Conservation (phyloP, 2,888 invertebrate genomes). For the Sesamia inferens region DNA sequence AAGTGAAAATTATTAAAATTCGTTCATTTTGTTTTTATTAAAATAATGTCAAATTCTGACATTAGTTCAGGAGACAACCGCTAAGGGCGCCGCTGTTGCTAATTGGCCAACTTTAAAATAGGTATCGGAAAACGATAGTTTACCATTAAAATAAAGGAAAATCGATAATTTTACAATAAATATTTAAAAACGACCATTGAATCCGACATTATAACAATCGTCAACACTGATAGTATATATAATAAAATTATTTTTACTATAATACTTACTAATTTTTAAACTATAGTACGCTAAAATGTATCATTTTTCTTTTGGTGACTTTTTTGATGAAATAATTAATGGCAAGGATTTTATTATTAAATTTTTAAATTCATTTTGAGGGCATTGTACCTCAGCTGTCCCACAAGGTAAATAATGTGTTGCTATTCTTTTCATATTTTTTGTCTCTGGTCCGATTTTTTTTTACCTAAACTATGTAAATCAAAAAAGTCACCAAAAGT, state of each 20-base stretch:
- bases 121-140: not conserved
- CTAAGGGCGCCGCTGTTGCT: slow-evolving; percentile 8
- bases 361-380: not conserved
- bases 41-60: not conserved
- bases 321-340: slow-evolving; percentile 17
- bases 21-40: not conserved
- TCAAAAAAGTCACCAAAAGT: slow-evolving; percentile 36
- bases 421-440: too few species aligned
- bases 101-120: not conserved
- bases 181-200: slow-evolving; percentile 27
- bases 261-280: slow-evolving; percentile 47
- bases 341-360: not conserved
- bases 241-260: slow-evolving; percentile 53
- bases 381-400: not conserved
- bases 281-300: slow-evolving; percentile 47
- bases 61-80: slow-evolving; percentile 7
- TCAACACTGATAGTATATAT: slow-evolving; percentile 54
- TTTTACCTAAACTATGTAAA: not conserved
- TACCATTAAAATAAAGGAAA: slow-evolving; percentile 21
- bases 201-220: slow-evolving; percentile 38
- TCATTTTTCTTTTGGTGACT: slow-evolving; percentile 25
- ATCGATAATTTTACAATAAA: slow-evolving; percentile 29
- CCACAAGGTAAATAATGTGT: not conserved
- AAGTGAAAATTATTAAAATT: slow-evolving; percentile 28
- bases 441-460: not conserved